Base-by-base conservation (phyloP, 2,113 vertebrate species). In the Picathartes gymnocephalus region DNA sequence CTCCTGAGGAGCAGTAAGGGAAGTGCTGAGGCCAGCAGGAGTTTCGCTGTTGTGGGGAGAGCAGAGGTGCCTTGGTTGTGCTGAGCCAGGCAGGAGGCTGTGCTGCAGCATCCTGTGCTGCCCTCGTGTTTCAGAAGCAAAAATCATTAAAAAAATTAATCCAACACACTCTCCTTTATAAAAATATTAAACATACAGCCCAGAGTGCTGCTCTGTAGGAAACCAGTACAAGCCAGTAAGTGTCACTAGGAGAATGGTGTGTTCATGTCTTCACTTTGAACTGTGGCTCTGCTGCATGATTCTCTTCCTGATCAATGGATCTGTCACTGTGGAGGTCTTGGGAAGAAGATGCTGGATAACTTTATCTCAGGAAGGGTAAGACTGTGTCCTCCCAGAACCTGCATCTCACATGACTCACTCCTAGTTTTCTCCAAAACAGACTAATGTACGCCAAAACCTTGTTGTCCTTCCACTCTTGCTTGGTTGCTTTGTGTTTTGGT, bases 111-210 rank as follows among this genome's bases (percentile, higher is more conserved):
- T 37, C 31, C 71, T n/a, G n/a, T 4, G 24, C 70, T 85, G n/a
- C 28, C 31, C 64, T 77, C 35, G 5, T 57, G 13, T 53, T 81
- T 57, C 54, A 47, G 48, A 72, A 68, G 12, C 22, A 73, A 60
- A 69, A 81, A 14, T 24, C 1, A 15, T 54, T 39, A 0, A 1
- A 12, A 68, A 44, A 48, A 25, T 13, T 7, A 18, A n/a, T 64
- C 12, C 25, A 35, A 56, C 35, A 5, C 4, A 1, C 31, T 30
- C 21, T 72, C 44, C 5, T 9, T 56, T 89, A n/a, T 24, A n/a
- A 70, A 88, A 60, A 25, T 45, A 12, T 42, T 40, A 19, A 21
- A 42, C 44, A 20, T 13, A 15, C 3, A 16, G 15, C 33, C 58
- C 13, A 0, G 28, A 30, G 30, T 30, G 40, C 35, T 2, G 1